Percentiles rank a stretch among this genome's conserved stretches.
Evolutionary conservation across 2,888 invertebrate genomes (phyloP).

Genomic region (Zygogramma bicolorata): DNA sequence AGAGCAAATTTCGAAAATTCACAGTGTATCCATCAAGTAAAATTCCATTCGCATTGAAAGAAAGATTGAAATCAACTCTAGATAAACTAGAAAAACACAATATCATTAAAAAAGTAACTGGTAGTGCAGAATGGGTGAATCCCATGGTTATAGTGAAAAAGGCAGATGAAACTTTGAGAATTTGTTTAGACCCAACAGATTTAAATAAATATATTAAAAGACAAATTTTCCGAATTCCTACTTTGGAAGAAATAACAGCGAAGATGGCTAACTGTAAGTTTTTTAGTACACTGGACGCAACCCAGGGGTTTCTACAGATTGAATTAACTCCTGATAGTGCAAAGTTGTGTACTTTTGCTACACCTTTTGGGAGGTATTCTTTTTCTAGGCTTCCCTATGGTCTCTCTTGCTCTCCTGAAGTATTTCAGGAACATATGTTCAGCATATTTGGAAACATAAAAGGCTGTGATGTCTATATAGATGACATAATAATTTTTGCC

Average conservation of each 20-base stretch:
- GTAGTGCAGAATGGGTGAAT: constrained; percentile 31
- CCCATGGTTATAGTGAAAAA: constrained; percentile 36
- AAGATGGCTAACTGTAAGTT: constrained; percentile 31
- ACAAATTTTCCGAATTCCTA: constrained; percentile 33
- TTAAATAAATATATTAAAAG: constrained; percentile 33
- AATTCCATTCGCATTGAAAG: too few species aligned
- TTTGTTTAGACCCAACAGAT: constrained; percentile 38
- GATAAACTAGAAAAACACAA: constrained; percentile 42
- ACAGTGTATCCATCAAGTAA: constrained; percentile 50
- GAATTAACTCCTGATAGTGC: constrained; percentile 1
- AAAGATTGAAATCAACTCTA: constrained; percentile 54
- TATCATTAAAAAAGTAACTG: constrained; percentile 28
- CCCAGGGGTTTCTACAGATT: constrained; percentile 39
- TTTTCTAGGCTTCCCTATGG: constrained; percentile 40
- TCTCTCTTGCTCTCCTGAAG: constrained; percentile 32
- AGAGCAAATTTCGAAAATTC: background rate
- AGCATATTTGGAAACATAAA: constrained; percentile 40
- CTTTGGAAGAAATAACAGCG: constrained; percentile 34
- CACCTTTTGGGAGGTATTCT: constrained; percentile 38
- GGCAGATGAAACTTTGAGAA: constrained; percentile 24
- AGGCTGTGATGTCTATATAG: constrained; percentile 35
- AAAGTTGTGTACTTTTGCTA: constrained; percentile 21
- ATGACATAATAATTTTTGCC: constrained; percentile 37
- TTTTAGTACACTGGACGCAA: constrained; percentile 34
- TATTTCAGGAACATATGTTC: constrained; percentile 30